Evolutionary conservation across 2,113 vertebrate genomes (phyloP).

Genomic region (Oreochromis aureus): DNA sequence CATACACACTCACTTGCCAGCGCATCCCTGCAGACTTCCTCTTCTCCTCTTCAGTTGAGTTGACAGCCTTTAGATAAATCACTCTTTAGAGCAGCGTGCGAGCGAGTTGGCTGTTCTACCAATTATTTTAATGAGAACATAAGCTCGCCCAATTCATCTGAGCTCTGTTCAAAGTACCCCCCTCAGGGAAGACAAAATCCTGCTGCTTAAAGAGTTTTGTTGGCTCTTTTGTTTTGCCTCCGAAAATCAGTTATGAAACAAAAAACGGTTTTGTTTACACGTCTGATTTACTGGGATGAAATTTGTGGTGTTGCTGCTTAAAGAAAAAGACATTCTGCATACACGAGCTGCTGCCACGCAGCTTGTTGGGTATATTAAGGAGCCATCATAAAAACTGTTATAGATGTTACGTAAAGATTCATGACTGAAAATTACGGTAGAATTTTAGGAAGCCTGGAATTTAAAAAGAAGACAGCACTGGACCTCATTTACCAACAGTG

Average conservation of each 20-base stretch:
- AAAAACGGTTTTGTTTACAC: slow-evolving; percentile 36
- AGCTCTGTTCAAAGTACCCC: slow-evolving; percentile 37
- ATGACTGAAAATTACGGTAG: not conserved
- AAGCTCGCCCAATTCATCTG: slow-evolving; percentile 49
- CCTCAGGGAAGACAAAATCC: slow-evolving; percentile 52
- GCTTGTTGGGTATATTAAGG: not conserved
- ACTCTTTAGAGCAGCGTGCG: slow-evolving; percentile 17
- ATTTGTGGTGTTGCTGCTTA: not conserved
- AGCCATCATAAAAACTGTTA: not conserved
- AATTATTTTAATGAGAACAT: slow-evolving; percentile 67
- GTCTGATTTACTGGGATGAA: slow-evolving; percentile 32
- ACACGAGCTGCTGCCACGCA: not conserved
- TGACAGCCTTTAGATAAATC: slow-evolving; percentile 54
- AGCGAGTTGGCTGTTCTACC: slow-evolving; percentile 43
- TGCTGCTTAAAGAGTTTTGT: slow-evolving; percentile 46
- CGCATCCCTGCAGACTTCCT: not conserved
- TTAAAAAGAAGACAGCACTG: not conserved
- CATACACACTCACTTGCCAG: not conserved
- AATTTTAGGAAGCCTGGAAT: not conserved
- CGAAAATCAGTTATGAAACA: slow-evolving; percentile 19
- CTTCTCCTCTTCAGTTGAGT: slow-evolving; percentile 4
- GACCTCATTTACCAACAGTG: not conserved
- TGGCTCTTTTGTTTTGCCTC: slow-evolving; percentile 38
- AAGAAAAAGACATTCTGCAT: not conserved
- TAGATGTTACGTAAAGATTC: not conserved